These are phyloP conservation scores for Pemphredon lugubris DNA, from an alignment of 2,888 invertebrate species.

Conservation along the genomic window DNA sequence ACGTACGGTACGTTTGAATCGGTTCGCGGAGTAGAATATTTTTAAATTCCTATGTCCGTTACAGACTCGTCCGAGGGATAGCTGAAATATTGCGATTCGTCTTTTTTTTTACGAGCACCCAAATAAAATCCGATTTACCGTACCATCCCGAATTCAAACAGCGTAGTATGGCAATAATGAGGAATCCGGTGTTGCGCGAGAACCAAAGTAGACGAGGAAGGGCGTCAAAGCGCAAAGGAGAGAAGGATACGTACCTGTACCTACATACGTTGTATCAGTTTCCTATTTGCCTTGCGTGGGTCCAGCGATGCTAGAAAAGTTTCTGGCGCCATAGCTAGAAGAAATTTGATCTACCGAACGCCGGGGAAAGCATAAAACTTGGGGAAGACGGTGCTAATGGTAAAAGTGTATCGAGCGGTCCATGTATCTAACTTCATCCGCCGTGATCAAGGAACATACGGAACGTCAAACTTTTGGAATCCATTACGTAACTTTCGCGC, in stretches of 20 bases:
- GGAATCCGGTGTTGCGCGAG: constrained; percentile 42
- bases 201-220: constrained; percentile 15
- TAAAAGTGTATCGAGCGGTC: neutral
- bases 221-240: constrained; percentile 7
- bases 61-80: constrained; percentile 13
- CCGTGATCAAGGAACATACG: no score
- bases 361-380: neutral
- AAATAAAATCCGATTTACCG: no score
- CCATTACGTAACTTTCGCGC: no score
- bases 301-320: no score
- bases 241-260: neutral
- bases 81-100: constrained; percentile 1
- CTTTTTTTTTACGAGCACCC: no score
- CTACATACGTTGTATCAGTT: neutral
- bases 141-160: constrained; percentile 20
- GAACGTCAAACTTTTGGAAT: no score
- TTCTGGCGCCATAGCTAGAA: no score
- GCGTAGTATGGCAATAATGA: constrained; percentile 50
- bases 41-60: constrained; percentile 1
- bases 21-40: neutral
- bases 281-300: no score
- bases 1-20: neutral
- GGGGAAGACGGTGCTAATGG: constrained; percentile 3
- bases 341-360: no score
- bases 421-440: neutral